Evolutionary conservation across 2,888 invertebrate genomes (phyloP).

Genomic region (Bellardia bayeri): DNA sequence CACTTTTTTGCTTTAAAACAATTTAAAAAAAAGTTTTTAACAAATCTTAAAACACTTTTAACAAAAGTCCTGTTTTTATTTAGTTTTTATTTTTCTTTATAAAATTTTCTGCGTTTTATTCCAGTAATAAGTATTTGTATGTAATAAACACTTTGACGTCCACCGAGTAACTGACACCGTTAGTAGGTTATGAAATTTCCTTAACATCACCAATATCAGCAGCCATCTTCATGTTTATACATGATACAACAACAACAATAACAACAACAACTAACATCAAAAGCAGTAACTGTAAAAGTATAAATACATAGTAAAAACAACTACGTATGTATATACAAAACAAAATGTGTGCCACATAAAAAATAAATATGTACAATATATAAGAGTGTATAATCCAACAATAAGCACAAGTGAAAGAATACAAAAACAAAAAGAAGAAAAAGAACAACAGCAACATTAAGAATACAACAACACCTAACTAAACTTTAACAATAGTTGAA

Average conservation of each 20-base stretch:
- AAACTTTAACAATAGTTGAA: constrained; percentile 62
- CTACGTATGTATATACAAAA: background rate
- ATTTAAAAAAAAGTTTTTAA: background rate
- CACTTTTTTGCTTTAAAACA: background rate
- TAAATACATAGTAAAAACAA: constrained; percentile 10
- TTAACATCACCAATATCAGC: constrained; percentile 53
- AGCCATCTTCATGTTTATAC: constrained; percentile 29
- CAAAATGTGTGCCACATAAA: constrained; percentile 23
- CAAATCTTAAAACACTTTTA: background rate
- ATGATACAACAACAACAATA: constrained; percentile 14
- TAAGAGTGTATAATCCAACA: background rate
- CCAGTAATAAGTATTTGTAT: background rate
- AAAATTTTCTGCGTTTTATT: background rate
- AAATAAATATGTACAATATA: background rate
- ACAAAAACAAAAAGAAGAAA: background rate
- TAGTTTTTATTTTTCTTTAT: background rate
- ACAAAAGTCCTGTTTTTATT: constrained; percentile 26
- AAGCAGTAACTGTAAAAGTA: constrained; percentile 49
- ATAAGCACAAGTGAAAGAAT: constrained; percentile 14
- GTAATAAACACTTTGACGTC: constrained; percentile 60
- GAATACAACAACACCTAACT: constrained; percentile 6
- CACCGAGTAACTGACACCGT: constrained; percentile 70
- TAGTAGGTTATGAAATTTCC: constrained; percentile 56
- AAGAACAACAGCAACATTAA: no score
- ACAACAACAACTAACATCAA: constrained; percentile 13